Evolutionary conservation across 53 echinoderm and acorn worm genomes (phyloP), one percentile per base, ranked within the genome.

Genomic region (Glandiceps talaboti): DNA sequence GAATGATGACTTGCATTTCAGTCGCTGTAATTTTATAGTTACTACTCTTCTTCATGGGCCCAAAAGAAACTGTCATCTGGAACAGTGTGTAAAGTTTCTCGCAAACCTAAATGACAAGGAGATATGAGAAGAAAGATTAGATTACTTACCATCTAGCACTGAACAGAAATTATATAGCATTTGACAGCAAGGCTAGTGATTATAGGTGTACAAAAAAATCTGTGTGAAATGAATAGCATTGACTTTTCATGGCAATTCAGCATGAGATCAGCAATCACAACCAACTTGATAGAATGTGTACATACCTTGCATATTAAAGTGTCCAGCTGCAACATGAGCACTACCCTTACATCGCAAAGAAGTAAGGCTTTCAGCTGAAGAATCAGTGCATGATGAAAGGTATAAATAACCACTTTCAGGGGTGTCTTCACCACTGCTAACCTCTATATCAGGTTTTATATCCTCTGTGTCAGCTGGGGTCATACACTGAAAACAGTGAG

Each of bases 301-400:
- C 74, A 73, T 85, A 88, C 89, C 89, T 73, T 82, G 82, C 89
- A 89, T 89, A 30, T 89, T 85, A 85, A 89, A 89, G 27, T 82
- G 85, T 75, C 83, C 80, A 31, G 89, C 85, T 30, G 78, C 73
- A 74, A 73, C 75, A 1, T 31, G 74, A 32, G 28, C 76, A 14
- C 74, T 1, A 6, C 75, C 31, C 45, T 33, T 28, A 26, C 27
- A 1, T 45, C 30, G 64, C 28, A 28, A 0, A 26, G 73, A 82
- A 30, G 85, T 82, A 33, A 88, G 64, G 29, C 79, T 85, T 77
- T 92, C 94, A 31, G 88, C 86, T 0, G 96, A 96, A 73, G 90
- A 89, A 81, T 96, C 92, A 27, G 92, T 93, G 78, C 96, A 96
- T 0, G 90, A 96, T 12, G 92, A 90, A 25, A 96, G 87, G 78